phyloP scores from a whole-genome alignment of 2,113 vertebrate genomes.

The Neofelis nebulosa region DNA sequence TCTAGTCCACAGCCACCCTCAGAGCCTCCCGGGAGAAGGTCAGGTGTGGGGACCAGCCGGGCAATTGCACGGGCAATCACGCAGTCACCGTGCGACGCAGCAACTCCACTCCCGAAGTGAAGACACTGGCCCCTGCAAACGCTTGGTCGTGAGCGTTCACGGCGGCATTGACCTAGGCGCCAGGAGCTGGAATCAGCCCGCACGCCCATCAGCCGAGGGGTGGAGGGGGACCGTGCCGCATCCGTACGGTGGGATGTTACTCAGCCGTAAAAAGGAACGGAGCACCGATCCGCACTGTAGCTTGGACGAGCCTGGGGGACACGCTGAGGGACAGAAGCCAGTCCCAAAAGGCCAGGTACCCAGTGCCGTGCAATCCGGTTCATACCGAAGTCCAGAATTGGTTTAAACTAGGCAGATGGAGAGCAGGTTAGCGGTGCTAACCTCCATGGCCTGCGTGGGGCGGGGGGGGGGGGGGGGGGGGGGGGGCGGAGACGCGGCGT shows the following conservation, averaged over 20 bases:
- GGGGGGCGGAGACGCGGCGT: not conserved
- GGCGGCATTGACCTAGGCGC: not conserved
- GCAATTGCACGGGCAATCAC: not conserved
- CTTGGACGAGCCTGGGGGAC: not conserved
- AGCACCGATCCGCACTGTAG: not conserved
- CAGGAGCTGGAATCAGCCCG: not conserved
- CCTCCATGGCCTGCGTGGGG: not conserved
- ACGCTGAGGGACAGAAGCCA: not conserved
- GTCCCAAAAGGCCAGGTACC: not conserved
- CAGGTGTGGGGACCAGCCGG: not conserved
- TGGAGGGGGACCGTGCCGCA: not conserved
- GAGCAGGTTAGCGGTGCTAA: not conserved
- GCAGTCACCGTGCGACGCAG: not conserved
- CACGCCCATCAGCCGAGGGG: accelerated
- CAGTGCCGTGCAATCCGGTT: not conserved
- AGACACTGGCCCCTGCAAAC: not conserved
- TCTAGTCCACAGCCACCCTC: not conserved
- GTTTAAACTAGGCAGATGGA: not conserved
- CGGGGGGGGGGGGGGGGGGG: not conserved
- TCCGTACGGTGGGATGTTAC: accelerated
- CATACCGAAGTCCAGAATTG: not conserved
- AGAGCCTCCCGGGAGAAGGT: not conserved
- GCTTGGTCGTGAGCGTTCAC: not conserved
- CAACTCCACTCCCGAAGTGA: not conserved
- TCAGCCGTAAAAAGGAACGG: not conserved